Base-by-base conservation (phyloP, 2,113 vertebrate species). In the Eulacestoma nigropectus region DNA sequence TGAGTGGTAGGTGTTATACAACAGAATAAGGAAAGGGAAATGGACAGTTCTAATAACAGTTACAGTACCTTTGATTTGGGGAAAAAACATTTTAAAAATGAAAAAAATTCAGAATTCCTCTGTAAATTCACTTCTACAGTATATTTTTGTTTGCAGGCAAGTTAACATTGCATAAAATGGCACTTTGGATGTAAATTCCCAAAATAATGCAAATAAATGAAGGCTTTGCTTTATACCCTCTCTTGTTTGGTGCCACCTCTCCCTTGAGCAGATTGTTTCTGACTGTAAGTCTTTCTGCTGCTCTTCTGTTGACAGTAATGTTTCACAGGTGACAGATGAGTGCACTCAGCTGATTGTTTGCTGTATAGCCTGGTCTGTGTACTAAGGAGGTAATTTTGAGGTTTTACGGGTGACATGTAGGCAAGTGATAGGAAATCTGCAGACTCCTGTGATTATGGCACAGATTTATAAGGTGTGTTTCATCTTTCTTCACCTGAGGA, bases 401-500 rank as follows among this genome's bases (percentile, higher is more conserved):
- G 20, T 73, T 86, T 82, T 76, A 8, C 18, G 49, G 25, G 30
- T 49, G 49, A 49, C 32, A 27, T 68, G 16, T 1, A 30, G 62
- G 8, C 20, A 90, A 30, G 18, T 73, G 87, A 73, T 87, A 72
- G 0, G 4, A 72, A 93, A 57, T 60, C 74, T 96, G 57, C 78
- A 88, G 75, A 55, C 39, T 79, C 57, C 55, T 81, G 13, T 78
- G 72, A 44, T 90, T 42, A 13, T 52, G 39, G n/a, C 62, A 27
- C 25, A 33, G 72, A 19, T 89, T 64, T 60, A 19, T 35, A 64
- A 64, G 25, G 26, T 73, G 14, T 42, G 14, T 93, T 82, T 87
- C n/a, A 76, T 83, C 72, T 84, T 84, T 83, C 49, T 64, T 90
- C 81, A n/a, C 37, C 35, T 74, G 8, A 69, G 69, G 59, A 90